These are phyloP conservation scores for Nymphalis urticae DNA, from an alignment of 2,888 invertebrate species.

Conservation along the genomic window DNA sequence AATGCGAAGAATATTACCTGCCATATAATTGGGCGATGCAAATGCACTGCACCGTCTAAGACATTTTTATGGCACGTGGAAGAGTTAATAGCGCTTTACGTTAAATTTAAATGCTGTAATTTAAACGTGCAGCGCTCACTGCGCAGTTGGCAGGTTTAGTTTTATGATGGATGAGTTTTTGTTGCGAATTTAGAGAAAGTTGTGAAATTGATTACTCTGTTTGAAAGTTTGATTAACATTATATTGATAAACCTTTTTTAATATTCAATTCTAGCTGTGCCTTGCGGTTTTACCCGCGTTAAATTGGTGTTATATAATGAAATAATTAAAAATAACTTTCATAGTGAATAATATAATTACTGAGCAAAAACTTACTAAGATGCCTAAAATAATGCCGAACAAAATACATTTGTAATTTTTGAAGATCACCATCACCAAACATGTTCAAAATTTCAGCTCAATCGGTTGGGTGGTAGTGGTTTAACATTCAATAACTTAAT, in stretches of 20 bases:
- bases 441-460: too few species aligned
- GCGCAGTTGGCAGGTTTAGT: conserved; percentile 24
- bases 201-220: conserved; percentile 10
- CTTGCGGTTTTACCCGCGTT: not conserved
- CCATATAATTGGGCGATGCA: conserved; percentile 59
- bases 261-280: not conserved
- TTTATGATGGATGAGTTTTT: conserved; percentile 27
- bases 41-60: conserved; percentile 60
- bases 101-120: conserved; percentile 52
- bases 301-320: not conserved
- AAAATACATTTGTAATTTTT: too few species aligned
- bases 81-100: conserved; percentile 67
- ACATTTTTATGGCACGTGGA: conserved; percentile 64
- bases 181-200: conserved; percentile 17
- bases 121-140: conserved; percentile 29
- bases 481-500: too few species aligned
- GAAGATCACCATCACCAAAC: too few species aligned
- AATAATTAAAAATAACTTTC: too few species aligned
- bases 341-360: too few species aligned
- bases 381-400: too few species aligned
- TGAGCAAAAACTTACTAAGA: too few species aligned
- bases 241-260: conserved; percentile 2
- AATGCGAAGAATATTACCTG: conserved; percentile 39
- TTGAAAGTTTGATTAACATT: not conserved
- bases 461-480: too few species aligned